A percentile compares a stretch with the other conserved stretches of the same genome.
phyloP scores from a whole-genome alignment of 1,140 invertebrate species.

The Sarcophaga bullata region DNA sequence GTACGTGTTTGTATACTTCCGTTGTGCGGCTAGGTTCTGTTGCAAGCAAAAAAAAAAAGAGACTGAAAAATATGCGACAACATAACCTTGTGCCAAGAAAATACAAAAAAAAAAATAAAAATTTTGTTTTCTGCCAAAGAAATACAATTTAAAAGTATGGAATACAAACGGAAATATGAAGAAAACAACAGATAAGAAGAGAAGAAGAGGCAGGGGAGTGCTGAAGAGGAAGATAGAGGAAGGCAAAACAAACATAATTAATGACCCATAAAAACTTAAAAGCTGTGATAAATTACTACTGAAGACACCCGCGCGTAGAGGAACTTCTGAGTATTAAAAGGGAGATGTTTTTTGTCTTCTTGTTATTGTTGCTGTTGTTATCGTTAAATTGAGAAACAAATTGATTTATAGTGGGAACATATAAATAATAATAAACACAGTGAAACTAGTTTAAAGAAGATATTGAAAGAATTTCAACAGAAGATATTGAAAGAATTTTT shows the following conservation, averaged over 20 bases:
- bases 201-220: background rate
- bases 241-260: constrained; percentile 7
- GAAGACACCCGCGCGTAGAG: background rate
- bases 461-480: too few species aligned
- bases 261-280: constrained; percentile 26
- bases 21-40: too few species aligned
- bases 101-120: background rate
- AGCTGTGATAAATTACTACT: constrained; percentile 18
- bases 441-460: too few species aligned
- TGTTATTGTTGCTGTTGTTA: background rate
- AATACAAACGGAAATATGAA: background rate
- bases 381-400: background rate
- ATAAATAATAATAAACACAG: background rate
- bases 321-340: background rate
- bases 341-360: background rate
- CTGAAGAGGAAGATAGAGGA: background rate
- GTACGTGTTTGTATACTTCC: too few species aligned
- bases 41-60: too few species aligned
- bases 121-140: too few species aligned
- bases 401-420: background rate
- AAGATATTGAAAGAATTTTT: too few species aligned
- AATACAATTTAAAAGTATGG: background rate
- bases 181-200: background rate
- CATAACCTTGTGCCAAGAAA: background rate
- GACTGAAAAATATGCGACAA: too few species aligned